A percentile compares a stretch with the other conserved stretches of the same genome.
phyloP scores from a whole-genome alignment of 2,888 invertebrate species.

The Habrosyne pyritoides region DNA sequence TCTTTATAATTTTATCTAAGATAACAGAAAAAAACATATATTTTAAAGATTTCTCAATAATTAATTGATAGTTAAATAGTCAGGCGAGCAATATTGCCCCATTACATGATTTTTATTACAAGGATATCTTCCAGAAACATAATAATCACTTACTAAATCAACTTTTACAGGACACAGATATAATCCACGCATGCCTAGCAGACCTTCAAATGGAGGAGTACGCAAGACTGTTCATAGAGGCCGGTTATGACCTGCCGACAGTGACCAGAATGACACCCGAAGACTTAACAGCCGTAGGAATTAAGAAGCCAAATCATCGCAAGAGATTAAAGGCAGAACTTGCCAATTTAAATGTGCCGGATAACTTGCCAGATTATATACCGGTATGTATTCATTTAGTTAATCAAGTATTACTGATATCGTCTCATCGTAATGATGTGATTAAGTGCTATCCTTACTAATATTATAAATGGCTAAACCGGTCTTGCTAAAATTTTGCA shows the following conservation, averaged over 20 bases:
- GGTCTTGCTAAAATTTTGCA: too few species aligned
- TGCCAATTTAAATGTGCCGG: slow-evolving; percentile 95
- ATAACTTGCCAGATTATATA: slow-evolving; percentile 97
- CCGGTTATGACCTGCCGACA: slow-evolving; percentile 98
- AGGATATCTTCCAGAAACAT: not conserved
- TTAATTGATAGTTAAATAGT: too few species aligned
- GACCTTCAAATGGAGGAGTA: slow-evolving; percentile 98
- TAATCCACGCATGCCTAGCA: slow-evolving; percentile 96
- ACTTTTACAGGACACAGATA: slow-evolving; percentile 91
- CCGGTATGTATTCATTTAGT: slow-evolving; percentile 85
- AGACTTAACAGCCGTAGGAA: slow-evolving; percentile 93
- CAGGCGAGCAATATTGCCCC: too few species aligned
- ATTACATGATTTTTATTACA: too few species aligned
- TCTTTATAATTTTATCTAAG: too few species aligned
- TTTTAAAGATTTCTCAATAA: too few species aligned
- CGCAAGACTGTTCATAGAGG: slow-evolving; percentile 94
- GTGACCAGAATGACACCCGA: slow-evolving; percentile 99
- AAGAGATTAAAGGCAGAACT: slow-evolving; percentile 98
- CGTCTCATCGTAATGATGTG: not conserved
- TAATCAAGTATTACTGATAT: not conserved
- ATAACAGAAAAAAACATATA: too few species aligned
- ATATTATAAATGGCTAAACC: too few species aligned
- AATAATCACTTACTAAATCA: not conserved
- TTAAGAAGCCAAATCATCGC: slow-evolving; percentile 98
- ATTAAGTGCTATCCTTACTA: too few species aligned